Evolutionary conservation across 92 coral and sea anemone species (phyloP).

Genomic region (Parazoanthus atlanticus): DNA sequence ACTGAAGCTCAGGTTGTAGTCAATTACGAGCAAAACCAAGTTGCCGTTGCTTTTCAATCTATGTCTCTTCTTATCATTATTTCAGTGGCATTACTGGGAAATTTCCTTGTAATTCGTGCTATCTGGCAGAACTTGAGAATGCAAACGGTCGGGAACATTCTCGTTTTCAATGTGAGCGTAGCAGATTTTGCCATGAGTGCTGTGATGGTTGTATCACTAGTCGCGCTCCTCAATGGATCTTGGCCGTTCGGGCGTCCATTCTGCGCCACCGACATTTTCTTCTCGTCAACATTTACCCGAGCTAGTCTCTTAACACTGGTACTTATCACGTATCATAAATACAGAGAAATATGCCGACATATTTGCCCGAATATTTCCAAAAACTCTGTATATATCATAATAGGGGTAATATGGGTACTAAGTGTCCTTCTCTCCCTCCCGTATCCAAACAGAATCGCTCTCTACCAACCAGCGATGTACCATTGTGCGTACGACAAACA

Average conservation of each 20-base stretch:
- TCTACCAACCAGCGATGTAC: not conserved
- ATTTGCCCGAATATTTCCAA: not conserved
- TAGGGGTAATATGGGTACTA: not conserved
- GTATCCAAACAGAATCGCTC: not conserved
- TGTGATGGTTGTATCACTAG: not conserved
- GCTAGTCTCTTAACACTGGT: not conserved
- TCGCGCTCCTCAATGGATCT: conserved; percentile 10
- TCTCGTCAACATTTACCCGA: not conserved
- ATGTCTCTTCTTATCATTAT: conserved; percentile 1
- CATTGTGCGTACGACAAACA: conserved; percentile 3
- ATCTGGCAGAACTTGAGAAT: conserved; percentile 16
- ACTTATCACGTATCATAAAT: conserved; percentile 3
- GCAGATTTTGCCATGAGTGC: conserved; percentile 35
- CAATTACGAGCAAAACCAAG: not conserved
- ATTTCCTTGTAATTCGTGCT: conserved; percentile 5
- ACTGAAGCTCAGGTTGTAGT: not conserved
- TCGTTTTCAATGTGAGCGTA: conserved; percentile 32
- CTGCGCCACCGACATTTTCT: not conserved
- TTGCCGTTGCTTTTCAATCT: conserved; percentile 26
- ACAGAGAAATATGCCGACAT: conserved; percentile 22
- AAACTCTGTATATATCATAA: not conserved
- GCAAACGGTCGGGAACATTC: conserved; percentile 21
- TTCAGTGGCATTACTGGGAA: conserved; percentile 13
- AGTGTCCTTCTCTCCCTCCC: not conserved
- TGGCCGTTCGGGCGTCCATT: conserved; percentile 1